Evolutionary conservation across 2,797 vertebrate species (phyloP).

Genomic region (Amblyraja radiata): DNA sequence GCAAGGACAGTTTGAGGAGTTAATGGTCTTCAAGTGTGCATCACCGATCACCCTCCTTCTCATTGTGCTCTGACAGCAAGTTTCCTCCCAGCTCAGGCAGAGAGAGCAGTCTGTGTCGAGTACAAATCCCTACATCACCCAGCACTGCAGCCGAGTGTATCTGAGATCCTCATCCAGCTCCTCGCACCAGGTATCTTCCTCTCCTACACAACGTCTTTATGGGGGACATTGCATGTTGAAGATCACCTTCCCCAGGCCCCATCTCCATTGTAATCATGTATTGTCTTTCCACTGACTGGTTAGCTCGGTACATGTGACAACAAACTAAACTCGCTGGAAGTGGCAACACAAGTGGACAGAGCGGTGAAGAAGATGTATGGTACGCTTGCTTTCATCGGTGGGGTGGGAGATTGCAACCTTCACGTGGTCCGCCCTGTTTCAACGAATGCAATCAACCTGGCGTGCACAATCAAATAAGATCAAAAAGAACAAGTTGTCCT

Average conservation of each 20-base stretch:
- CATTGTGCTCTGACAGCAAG: conserved; percentile 1
- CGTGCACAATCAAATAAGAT: too few species aligned
- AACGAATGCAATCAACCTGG: too few species aligned
- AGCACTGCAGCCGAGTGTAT: neutral
- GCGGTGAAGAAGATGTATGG: too few species aligned
- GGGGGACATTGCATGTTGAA: too few species aligned
- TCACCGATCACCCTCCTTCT: neutral
- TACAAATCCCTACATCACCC: neutral
- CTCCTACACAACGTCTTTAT: neutral
- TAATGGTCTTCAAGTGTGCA: neutral
- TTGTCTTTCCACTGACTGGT: too few species aligned
- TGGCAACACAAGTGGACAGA: too few species aligned
- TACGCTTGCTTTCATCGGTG: too few species aligned
- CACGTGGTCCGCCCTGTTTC: too few species aligned
- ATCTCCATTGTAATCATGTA: neutral
- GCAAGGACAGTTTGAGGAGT: neutral
- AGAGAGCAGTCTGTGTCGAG: neutral
- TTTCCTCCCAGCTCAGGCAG: neutral
- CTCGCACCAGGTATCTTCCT: neutral
- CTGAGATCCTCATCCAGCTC: neutral
- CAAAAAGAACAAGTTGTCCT: too few species aligned
- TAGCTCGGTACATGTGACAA: too few species aligned
- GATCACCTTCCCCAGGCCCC: neutral
- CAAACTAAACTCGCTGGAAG: too few species aligned
- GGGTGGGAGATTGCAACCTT: too few species aligned